phyloP scores from a whole-genome alignment of 1,140 invertebrate genomes.

The Chelonus insularis region DNA sequence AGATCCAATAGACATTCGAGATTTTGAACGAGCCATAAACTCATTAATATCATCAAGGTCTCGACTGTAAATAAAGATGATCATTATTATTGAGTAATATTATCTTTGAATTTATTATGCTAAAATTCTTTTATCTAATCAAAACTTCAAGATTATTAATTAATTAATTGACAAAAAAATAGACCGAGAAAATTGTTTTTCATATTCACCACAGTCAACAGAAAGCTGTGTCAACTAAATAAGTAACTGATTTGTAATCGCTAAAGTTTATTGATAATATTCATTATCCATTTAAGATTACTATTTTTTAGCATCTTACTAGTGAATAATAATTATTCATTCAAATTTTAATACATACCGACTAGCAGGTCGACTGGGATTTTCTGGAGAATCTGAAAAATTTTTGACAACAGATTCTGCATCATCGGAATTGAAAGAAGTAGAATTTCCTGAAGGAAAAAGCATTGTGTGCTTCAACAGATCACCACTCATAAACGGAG shows the following conservation, averaged over 20 bases:
- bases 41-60: constrained; percentile 62
- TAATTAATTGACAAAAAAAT: no score
- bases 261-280: no score
- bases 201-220: no score
- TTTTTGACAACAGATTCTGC: constrained; percentile 56
- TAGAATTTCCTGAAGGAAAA: constrained; percentile 62
- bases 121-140: background rate
- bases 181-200: no score
- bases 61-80: constrained; percentile 52
- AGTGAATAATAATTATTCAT: no score
- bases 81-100: constrained; percentile 16
- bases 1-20: constrained; percentile 57
- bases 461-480: constrained; percentile 72
- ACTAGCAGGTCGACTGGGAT: constrained; percentile 58
- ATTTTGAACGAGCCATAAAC: constrained; percentile 61
- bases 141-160: no score
- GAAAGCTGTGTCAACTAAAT: no score
- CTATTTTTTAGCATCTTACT: no score
- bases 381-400: constrained; percentile 55
- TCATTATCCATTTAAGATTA: no score
- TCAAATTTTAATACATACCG: constrained; percentile 48
- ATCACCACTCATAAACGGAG: constrained; percentile 72
- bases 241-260: no score
- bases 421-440: constrained; percentile 55
- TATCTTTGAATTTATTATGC: background rate